Conservation (phyloP, 64 coral and sea anemone genomes). For the Anthopleura sola region DNA sequence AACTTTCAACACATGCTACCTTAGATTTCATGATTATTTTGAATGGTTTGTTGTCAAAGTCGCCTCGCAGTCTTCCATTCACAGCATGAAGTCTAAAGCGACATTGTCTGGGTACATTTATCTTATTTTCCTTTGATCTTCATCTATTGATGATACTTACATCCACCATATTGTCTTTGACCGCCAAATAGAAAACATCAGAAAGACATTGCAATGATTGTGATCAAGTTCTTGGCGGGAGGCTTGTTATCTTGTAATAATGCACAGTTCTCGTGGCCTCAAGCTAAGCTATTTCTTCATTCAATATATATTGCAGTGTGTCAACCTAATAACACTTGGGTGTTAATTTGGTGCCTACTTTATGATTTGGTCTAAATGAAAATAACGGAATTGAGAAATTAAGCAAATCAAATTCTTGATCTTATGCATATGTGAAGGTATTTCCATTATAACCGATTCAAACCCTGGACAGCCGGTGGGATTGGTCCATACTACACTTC, state of each 20-base stretch:
- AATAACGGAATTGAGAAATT: neutral
- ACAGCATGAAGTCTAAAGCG: neutral
- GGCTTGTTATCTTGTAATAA: conserved; percentile 10
- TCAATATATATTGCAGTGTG: neutral
- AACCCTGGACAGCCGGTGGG: neutral
- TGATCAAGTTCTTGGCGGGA: neutral
- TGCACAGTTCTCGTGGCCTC: neutral
- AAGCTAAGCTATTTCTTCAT: neutral
- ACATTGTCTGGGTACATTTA: conserved; percentile 4
- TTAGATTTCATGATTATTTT: neutral
- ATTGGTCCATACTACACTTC: neutral
- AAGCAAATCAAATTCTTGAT: neutral
- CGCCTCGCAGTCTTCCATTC: neutral
- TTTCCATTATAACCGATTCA: neutral
- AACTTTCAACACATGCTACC: neutral
- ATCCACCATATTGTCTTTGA: neutral
- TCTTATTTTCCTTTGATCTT: neutral
- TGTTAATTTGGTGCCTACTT: neutral
- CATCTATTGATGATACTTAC: neutral
- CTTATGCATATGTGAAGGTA: neutral
- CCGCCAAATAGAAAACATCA: neutral
- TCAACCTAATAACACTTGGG: neutral
- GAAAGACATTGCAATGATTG: neutral
- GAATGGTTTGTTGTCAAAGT: neutral
- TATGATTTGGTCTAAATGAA: neutral